A percentile compares a stretch with the other conserved stretches of the same genome.
Conservation (phyloP, 2,113 vertebrate species). For the Scalopus aquaticus region DNA sequence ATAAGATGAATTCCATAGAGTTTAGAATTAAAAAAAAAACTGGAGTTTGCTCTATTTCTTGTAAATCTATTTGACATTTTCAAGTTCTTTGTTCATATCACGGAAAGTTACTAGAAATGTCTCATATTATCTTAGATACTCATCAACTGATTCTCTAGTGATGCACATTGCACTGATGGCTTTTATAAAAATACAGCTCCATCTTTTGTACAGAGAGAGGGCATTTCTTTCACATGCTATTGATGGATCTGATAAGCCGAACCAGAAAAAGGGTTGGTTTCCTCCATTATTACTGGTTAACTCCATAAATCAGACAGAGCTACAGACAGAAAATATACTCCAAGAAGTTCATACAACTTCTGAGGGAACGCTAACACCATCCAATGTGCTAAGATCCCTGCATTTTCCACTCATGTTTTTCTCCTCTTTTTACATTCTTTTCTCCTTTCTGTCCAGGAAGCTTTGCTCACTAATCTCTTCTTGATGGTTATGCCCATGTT, state of each 20-base stretch:
- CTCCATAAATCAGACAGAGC: not conserved
- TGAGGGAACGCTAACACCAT: not conserved
- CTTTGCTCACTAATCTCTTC: not conserved
- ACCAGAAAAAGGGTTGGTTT: not conserved
- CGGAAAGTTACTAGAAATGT: slow-evolving; percentile 45
- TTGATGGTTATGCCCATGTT: not conserved
- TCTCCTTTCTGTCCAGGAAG: not conserved
- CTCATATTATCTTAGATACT: not conserved
- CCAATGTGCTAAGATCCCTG: not conserved
- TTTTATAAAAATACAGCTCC: not conserved
- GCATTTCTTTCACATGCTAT: not conserved
- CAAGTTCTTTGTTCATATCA: not conserved
- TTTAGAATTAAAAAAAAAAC: slow-evolving; percentile 21
- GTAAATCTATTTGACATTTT: slow-evolving; percentile 44
- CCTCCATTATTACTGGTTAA: not conserved
- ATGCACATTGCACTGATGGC: not conserved
- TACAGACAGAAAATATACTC: not conserved
- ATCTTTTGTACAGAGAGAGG: not conserved
- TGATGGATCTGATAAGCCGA: not conserved
- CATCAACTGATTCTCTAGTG: not conserved
- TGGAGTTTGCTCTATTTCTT: not conserved
- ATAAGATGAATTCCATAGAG: not conserved
- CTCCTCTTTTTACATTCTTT: not conserved
- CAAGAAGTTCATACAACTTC: not conserved
- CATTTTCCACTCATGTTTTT: not conserved